phyloP scores from a whole-genome alignment of 2,113 vertebrate genomes.

The Osmerus eperlanus region DNA sequence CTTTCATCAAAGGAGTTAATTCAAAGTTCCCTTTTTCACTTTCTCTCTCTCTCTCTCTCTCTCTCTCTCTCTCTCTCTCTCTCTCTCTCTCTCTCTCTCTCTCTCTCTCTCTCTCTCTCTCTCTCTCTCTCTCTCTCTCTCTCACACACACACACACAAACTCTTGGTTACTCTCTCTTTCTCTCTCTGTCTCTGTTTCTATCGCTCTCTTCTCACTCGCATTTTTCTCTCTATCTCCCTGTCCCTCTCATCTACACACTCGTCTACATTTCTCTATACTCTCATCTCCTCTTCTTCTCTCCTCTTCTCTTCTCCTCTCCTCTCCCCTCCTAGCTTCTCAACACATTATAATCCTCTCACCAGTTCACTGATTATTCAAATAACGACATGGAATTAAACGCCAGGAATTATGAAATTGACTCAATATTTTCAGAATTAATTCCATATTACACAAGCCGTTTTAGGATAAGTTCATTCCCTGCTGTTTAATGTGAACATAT shows the following conservation, averaged over 20 bases:
- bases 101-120: neutral
- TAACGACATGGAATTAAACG: neutral
- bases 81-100: neutral
- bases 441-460: no score
- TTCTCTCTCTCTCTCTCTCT: neutral
- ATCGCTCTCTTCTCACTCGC: no score
- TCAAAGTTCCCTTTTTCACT: neutral
- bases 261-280: no score
- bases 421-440: neutral
- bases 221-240: no score
- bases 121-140: neutral
- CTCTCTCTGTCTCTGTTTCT: neutral
- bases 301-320: no score
- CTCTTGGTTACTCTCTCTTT: neutral
- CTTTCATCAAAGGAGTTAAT: constrained; percentile 1
- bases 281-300: no score
- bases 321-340: no score
- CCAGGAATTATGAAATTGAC: neutral
- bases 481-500: no score
- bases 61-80: neutral
- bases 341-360: neutral
- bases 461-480: no score
- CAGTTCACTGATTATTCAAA: constrained; percentile 5
- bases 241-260: no score
- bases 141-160: no score